These are phyloP conservation scores for Stercorarius parasiticus DNA, from an alignment of 2,113 vertebrate species.

Conservation along the genomic window DNA sequence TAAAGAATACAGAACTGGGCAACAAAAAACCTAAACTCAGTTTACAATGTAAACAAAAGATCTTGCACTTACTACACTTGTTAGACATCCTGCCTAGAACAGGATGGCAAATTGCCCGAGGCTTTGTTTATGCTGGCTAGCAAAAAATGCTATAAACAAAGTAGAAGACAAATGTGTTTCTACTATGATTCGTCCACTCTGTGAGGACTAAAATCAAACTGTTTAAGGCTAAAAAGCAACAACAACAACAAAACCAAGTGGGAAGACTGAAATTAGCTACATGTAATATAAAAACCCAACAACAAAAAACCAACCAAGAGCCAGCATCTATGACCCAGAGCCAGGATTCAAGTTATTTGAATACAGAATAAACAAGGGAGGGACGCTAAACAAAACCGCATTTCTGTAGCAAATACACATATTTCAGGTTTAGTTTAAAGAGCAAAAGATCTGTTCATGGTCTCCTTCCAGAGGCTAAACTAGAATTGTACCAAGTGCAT, in stretches of 20 bases:
- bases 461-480: neutral
- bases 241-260: neutral
- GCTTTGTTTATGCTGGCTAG: slow-evolving; percentile 7
- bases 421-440: neutral
- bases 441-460: neutral
- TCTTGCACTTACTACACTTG: neutral
- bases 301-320: neutral
- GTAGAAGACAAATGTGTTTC: neutral
- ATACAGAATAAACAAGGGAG: neutral
- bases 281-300: neutral
- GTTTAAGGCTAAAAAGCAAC: neutral
- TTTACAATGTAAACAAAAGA: neutral
- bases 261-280: neutral
- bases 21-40: neutral
- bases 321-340: neutral
- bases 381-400: neutral
- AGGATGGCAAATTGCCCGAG: neutral
- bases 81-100: slow-evolving; percentile 9
- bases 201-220: neutral
- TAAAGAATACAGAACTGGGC: neutral
- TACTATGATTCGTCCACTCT: neutral
- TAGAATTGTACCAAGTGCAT: neutral
- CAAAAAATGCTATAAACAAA: neutral
- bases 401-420: neutral
- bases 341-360: neutral